Conservation (phyloP, 2,888 invertebrate species). For the Noctuana brunneofusca region DNA sequence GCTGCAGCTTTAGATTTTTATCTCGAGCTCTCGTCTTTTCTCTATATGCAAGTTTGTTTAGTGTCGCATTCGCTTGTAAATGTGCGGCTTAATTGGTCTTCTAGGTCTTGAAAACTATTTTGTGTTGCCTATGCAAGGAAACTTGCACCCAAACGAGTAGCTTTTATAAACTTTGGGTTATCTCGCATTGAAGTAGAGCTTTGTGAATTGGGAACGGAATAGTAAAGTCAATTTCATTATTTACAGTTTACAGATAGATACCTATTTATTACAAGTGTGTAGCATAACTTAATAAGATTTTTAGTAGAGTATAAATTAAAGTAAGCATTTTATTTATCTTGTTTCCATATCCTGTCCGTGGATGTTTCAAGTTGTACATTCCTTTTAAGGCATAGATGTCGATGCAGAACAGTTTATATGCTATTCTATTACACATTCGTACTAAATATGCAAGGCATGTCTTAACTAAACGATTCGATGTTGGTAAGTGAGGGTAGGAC, state of each 20-base stretch:
- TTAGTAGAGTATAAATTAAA: no score
- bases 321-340: no score
- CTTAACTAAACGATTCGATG: constrained; percentile 4
- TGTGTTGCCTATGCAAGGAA: constrained; percentile 5
- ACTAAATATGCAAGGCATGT: constrained; percentile 7
- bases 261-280: no score
- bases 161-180: not conserved
- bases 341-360: not conserved
- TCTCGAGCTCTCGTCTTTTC: constrained; percentile 30
- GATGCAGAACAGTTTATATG: constrained; percentile 5
- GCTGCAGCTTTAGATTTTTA: constrained; percentile 27
- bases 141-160: constrained; percentile 7
- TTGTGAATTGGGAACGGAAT: not conserved
- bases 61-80: constrained; percentile 30
- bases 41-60: constrained; percentile 32
- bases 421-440: constrained; percentile 1
- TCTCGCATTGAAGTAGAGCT: not conserved
- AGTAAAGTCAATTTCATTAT: not conserved
- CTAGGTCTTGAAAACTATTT: constrained; percentile 19
- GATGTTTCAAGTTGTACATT: not conserved
- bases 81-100: constrained; percentile 33
- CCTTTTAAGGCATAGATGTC: constrained; percentile 12
- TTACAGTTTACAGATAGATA: no score
- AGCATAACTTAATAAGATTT: no score
- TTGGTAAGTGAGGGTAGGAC: not conserved